These are phyloP conservation scores for Mactra quadrangularis DNA, from an alignment of 1,140 invertebrate species.

Conservation along the genomic window DNA sequence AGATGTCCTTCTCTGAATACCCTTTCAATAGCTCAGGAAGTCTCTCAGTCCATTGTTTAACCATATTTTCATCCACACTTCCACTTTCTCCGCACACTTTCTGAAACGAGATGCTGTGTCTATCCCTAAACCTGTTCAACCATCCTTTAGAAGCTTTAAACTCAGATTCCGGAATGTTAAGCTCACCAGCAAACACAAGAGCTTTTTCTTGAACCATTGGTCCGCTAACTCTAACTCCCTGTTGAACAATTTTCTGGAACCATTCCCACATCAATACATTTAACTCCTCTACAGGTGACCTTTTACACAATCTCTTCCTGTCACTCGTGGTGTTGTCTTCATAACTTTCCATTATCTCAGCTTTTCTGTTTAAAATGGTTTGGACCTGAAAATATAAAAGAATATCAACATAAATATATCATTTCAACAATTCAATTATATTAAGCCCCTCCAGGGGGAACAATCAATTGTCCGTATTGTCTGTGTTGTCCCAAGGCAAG, in stretches of 20 bases:
- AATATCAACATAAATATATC: neutral
- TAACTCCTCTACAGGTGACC: conserved; percentile 4
- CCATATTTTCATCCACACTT: conserved; percentile 20
- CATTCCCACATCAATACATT: conserved; percentile 44
- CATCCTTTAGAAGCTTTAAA: conserved; percentile 70
- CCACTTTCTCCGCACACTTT: conserved; percentile 60
- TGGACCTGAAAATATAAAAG: conserved; percentile 12
- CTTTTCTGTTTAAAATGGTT: conserved; percentile 15
- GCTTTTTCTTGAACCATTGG: conserved; percentile 53
- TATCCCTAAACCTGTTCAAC: conserved; percentile 26
- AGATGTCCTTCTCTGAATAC: too few relatives aligned
- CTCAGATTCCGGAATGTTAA: conserved; percentile 42
- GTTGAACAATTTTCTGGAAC: neutral
- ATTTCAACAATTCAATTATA: too few relatives aligned
- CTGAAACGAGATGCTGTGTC: conserved; percentile 48
- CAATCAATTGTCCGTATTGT: too few relatives aligned
- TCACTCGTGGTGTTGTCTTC: conserved; percentile 9
- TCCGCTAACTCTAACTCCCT: conserved; percentile 1
- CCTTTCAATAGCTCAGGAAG: too few relatives aligned
- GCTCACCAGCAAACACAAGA: conserved; percentile 27
- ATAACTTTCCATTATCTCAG: conserved; percentile 7
- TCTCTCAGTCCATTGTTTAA: conserved; percentile 47
- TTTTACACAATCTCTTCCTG: conserved; percentile 10
- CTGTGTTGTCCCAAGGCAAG: too few relatives aligned
- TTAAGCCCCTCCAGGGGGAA: too few relatives aligned